Evolutionary conservation across 2,888 invertebrate genomes (phyloP), one percentile per base, ranked within the genome.

Genomic region (Ormyrus thymus): DNA sequence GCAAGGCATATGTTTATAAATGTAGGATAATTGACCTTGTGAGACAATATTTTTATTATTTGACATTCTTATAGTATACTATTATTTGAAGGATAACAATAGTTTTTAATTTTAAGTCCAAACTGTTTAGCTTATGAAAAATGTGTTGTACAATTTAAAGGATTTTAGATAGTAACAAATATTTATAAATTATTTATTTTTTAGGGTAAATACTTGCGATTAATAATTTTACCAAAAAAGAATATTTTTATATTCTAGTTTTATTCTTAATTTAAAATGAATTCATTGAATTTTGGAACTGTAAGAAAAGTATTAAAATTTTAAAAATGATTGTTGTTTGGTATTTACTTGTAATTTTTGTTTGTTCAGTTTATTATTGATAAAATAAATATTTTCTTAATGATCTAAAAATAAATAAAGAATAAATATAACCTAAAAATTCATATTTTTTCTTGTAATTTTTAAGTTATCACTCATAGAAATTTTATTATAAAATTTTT

Each of bases 1-100:
- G 29, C 0, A 29, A 29, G 29, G 29, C 8, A 15, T 64, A 10
- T 59, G 45, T 75, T 66, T 46, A 29, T 29, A 29, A 29, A 29
- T 15, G 7, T 11, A 50, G 48, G 15, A 11, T 5, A 15, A 59
- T 10, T 69, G 58, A 62, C 55, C 69, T 76, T 76, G 76, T 48
- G 9, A 55, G 9, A 7, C 55, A 48, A 62, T 76, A 62, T 43
- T 29, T 29, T 69, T 45, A 45, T 69, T 76, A 62, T 69, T 76
- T 76, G 62, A 11, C 55, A 69, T 66, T 75, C 48, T 6, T 15
- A 61, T 5, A 62, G 55, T n/a, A 13, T 69, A 62, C 6, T 29
- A 7, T 10, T n/a, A 45, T 6, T 45, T 62, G 61, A 55, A 76
- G 68, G 53, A 15, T 69, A 10, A 29, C 10, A 15, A n/a, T 6